Percentiles rank a stretch among this genome's conserved stretches.
These are phyloP conservation scores for Stigmatopora nigra DNA, from an alignment of 2,113 vertebrate species.

Conservation along the genomic window DNA sequence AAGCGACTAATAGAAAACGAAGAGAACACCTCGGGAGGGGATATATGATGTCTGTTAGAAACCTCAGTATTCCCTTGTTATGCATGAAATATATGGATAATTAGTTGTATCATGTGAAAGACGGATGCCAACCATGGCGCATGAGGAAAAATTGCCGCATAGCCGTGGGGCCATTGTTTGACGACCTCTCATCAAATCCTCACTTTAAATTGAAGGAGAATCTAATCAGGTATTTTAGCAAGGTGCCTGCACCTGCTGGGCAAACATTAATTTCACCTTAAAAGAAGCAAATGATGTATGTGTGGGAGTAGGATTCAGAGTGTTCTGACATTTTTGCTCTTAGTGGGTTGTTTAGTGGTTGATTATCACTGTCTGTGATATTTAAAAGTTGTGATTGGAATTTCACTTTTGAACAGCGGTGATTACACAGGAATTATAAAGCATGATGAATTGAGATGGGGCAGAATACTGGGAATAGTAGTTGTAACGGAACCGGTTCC, in stretches of 20 bases:
- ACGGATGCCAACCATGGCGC: not conserved
- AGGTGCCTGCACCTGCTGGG: slow-evolving; percentile 30
- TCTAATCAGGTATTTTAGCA: slow-evolving; percentile 32
- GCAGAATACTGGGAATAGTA: no score
- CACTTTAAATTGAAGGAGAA: slow-evolving; percentile 28
- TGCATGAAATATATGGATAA: not conserved
- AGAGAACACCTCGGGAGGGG: not conserved
- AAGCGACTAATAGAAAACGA: not conserved
- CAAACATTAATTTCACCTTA: slow-evolving; percentile 23
- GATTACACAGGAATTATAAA: slow-evolving; percentile 11
- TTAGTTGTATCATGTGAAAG: slow-evolving; percentile 2
- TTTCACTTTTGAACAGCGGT: slow-evolving; percentile 14
- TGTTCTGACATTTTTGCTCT: not conserved
- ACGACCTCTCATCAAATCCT: slow-evolving; percentile 32
- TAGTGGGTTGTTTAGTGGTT: not conserved
- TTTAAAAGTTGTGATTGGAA: not conserved
- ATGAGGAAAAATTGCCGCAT: slow-evolving; percentile 17
- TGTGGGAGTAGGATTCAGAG: slow-evolving; percentile 14
- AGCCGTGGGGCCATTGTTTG: slow-evolving; percentile 5
- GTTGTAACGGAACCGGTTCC: not conserved
- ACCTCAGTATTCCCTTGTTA: not conserved
- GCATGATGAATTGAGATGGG: not conserved
- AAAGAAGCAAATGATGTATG: slow-evolving; percentile 12
- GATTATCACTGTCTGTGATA: slow-evolving; percentile 1
- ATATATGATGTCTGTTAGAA: not conserved